Evolutionary conservation across 1,140 invertebrate genomes (phyloP).

Genomic region (Popillia japonica): DNA sequence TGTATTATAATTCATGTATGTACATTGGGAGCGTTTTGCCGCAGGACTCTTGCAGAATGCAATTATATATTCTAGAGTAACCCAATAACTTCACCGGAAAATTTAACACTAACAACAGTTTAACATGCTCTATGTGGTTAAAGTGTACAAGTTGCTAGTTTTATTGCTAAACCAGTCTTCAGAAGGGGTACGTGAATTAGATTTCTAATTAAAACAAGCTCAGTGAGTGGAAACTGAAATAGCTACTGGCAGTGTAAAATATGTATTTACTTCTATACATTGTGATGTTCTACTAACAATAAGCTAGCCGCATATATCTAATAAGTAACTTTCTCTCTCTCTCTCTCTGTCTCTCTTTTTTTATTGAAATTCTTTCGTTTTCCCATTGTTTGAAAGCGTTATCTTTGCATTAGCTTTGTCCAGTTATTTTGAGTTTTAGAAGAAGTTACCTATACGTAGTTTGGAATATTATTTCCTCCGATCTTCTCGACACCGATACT

Average conservation of each 20-base stretch:
- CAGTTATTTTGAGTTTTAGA: too few species aligned
- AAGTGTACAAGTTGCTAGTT: neutral
- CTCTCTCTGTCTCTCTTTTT: too few species aligned
- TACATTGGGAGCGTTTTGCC: neutral
- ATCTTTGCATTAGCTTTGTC: too few species aligned
- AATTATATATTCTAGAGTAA: neutral
- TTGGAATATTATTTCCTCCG: too few species aligned
- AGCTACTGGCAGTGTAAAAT: neutral
- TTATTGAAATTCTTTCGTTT: too few species aligned
- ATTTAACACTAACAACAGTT: neutral
- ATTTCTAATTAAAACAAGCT: conserved; percentile 9
- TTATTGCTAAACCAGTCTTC: neutral
- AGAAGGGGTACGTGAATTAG: neutral
- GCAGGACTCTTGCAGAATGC: neutral
- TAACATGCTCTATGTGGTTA: neutral
- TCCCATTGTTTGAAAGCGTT: too few species aligned
- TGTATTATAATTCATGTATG: too few species aligned
- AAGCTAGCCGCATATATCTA: too few species aligned
- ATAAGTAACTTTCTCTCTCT: too few species aligned
- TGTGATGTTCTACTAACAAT: too few species aligned
- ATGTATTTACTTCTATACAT: neutral
- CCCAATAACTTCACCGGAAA: neutral
- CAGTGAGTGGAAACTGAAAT: neutral
- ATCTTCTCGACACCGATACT: too few species aligned
- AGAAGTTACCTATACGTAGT: too few species aligned